phyloP scores from a whole-genome alignment of 2,113 vertebrate species.

The Neolamprologus fasciatus region DNA sequence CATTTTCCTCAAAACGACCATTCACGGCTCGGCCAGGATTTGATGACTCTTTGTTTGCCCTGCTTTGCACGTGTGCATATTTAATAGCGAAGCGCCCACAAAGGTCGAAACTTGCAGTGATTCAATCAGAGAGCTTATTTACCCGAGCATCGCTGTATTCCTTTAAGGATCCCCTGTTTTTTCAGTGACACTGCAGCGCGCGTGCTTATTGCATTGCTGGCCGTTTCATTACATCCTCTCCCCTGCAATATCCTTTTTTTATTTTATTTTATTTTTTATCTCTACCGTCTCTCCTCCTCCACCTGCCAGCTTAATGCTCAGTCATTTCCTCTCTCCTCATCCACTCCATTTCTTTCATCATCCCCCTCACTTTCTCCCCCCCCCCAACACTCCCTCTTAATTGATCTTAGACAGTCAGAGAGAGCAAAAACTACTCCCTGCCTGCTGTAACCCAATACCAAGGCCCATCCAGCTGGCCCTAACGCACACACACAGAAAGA shows the following conservation, averaged over 20 bases:
- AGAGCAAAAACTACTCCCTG: slow-evolving; percentile 46
- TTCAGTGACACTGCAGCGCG: background rate
- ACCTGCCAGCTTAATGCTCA: slow-evolving; percentile 52
- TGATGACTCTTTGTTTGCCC: background rate
- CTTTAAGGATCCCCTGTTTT: background rate
- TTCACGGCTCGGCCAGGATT: background rate
- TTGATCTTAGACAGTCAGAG: slow-evolving; percentile 55
- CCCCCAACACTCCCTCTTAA: slow-evolving; percentile 40
- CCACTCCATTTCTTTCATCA: slow-evolving; percentile 43
- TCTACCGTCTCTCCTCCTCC: slow-evolving; percentile 3
- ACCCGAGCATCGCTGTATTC: background rate
- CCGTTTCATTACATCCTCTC: slow-evolving; percentile 45
- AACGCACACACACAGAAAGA: slow-evolving; percentile 15
- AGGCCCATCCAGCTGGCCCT: slow-evolving; percentile 48
- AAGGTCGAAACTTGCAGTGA: background rate
- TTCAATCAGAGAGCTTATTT: background rate
- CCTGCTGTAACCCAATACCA: slow-evolving; percentile 63
- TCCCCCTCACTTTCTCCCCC: background rate
- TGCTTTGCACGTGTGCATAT: background rate
- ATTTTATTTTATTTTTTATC: slow-evolving; percentile 4
- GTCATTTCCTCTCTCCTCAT: slow-evolving; percentile 55
- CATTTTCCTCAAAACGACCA: background rate
- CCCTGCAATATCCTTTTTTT: slow-evolving; percentile 27
- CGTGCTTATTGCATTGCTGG: slow-evolving; percentile 10
- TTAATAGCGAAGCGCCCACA: background rate